A percentile compares a stretch with the other conserved stretches of the same genome.
These are phyloP conservation scores for Drosophila watanabei DNA, from an alignment of 1,140 invertebrate genomes.

Conservation along the genomic window DNA sequence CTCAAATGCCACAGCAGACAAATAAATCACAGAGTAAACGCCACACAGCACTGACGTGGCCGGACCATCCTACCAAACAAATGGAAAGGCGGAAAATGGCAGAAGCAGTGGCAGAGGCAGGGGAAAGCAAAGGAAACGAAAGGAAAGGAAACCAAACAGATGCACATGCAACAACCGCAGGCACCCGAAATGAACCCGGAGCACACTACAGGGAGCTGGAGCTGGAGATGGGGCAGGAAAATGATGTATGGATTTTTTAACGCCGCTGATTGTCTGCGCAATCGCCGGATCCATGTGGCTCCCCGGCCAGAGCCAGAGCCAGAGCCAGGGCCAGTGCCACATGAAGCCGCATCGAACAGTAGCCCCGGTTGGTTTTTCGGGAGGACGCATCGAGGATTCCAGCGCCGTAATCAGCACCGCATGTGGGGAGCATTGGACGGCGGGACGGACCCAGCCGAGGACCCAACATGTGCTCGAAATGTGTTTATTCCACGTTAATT, in stretches of 20 bases:
- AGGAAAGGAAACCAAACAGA: conserved; percentile 52
- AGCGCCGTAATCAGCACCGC: conserved; percentile 72
- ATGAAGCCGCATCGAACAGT: conserved; percentile 51
- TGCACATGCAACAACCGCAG: conserved; percentile 75
- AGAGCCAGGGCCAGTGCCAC: too few species aligned
- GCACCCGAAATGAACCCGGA: conserved; percentile 73
- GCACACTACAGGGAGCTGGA: conserved; percentile 1
- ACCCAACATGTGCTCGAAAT: conserved; percentile 77
- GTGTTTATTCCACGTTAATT: conserved; percentile 80
- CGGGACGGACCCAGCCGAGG: conserved; percentile 10
- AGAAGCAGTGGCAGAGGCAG: conserved; percentile 10
- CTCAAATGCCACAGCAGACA: conserved; percentile 61
- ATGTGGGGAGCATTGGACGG: conserved; percentile 78
- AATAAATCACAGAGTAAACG: conserved; percentile 78
- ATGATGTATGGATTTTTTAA: conserved; percentile 84
- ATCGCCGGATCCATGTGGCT: conserved; percentile 63
- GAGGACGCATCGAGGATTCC: conserved; percentile 22
- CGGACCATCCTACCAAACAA: conserved; percentile 71
- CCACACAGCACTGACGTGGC: conserved; percentile 70
- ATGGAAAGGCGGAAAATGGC: conserved; percentile 29
- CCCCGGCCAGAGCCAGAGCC: conserved; percentile 44
- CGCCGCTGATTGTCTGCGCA: conserved; percentile 82
- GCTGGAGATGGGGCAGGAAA: conserved; percentile 46
- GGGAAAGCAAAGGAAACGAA: conserved; percentile 34
- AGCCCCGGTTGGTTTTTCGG: conserved; percentile 28